phyloP scores from a whole-genome alignment of 1,140 invertebrate species.

The Bursaphelenchus mucronatus region DNA sequence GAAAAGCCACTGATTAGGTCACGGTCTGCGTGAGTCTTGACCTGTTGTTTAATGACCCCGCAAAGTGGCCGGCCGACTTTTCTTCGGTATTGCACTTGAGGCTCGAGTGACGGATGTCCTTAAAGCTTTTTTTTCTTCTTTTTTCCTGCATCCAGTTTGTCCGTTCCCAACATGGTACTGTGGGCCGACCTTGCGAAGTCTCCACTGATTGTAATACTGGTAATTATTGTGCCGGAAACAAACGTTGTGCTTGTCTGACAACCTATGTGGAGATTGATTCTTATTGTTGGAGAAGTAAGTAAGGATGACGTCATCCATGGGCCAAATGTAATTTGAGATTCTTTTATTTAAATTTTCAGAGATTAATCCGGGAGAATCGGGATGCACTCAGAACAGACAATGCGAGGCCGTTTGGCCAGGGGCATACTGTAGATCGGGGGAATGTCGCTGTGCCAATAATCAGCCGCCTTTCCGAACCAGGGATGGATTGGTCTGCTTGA shows the following conservation, averaged over 20 bases:
- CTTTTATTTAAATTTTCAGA: constrained; percentile 28
- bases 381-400: constrained; percentile 59
- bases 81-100: no score
- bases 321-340: background rate
- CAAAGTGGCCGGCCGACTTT: no score
- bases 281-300: constrained; percentile 60
- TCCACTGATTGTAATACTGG: constrained; percentile 59
- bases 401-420: constrained; percentile 55
- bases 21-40: no score
- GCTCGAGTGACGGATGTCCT: background rate
- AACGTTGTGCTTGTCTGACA: constrained; percentile 59
- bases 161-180: constrained; percentile 51
- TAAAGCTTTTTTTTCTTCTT: constrained; percentile 29
- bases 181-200: constrained; percentile 55
- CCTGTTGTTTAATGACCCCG: no score
- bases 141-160: constrained; percentile 10
- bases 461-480: constrained; percentile 58
- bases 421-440: constrained; percentile 55
- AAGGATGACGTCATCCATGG: constrained; percentile 4
- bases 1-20: no score
- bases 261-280: constrained; percentile 60
- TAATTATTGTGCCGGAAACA: constrained; percentile 60
- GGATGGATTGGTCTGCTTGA: constrained; percentile 58
- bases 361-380: constrained; percentile 60
- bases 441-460: constrained; percentile 60